Evolutionary conservation across 2,113 vertebrate genomes (phyloP).

Genomic region (Gallinago paraguaiae): DNA sequence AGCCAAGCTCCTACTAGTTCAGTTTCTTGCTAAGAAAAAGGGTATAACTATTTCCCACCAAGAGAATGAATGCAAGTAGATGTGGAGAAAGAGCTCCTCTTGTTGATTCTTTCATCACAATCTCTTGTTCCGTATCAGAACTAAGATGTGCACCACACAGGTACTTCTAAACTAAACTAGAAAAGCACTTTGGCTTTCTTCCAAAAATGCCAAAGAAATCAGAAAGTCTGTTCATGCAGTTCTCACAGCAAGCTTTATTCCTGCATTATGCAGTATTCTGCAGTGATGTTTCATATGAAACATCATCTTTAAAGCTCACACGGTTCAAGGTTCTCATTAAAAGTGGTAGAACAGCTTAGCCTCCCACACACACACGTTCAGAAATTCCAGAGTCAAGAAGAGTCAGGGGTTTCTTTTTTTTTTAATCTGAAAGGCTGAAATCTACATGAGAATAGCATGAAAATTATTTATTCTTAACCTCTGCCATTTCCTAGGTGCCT

Average conservation of each 20-base stretch:
- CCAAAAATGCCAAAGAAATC: neutral
- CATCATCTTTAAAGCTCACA: neutral
- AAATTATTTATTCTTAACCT: conserved; percentile 20
- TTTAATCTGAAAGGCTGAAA: neutral
- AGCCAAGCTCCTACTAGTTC: neutral
- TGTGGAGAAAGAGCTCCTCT: neutral
- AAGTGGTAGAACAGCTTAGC: neutral
- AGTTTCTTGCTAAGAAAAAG: neutral
- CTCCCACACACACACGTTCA: neutral
- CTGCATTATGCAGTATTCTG: neutral
- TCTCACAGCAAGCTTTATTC: neutral
- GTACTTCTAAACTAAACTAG: neutral
- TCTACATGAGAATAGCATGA: neutral
- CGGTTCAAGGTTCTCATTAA: neutral
- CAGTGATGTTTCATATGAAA: neutral
- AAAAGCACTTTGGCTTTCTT: neutral
- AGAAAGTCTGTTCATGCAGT: neutral
- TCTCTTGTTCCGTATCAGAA: neutral
- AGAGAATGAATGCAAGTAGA: neutral
- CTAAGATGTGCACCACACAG: neutral
- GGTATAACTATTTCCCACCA: neutral
- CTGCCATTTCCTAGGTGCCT: neutral
- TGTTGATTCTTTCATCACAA: neutral
- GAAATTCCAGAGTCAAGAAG: neutral
- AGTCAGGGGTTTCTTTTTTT: neutral